Conservation (phyloP, 2,113 vertebrate species). For the Rhinogobius similis region DNA sequence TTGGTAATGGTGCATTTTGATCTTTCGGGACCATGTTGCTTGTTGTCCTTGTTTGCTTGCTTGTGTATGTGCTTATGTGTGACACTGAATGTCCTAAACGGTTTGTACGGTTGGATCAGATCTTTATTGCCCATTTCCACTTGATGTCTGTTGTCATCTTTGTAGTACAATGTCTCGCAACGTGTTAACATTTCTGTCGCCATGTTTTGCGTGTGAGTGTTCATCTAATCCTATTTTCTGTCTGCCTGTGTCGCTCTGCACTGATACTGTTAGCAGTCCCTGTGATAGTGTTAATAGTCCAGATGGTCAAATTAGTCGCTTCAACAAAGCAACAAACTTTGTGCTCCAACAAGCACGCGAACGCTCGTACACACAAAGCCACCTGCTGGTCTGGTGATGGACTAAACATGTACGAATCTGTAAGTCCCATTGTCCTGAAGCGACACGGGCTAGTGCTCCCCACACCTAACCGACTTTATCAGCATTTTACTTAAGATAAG, state of each 20-base stretch:
- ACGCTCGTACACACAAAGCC: slow-evolving; percentile 32
- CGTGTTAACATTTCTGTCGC: slow-evolving; percentile 5
- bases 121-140: slow-evolving; percentile 50
- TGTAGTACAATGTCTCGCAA: neutral
- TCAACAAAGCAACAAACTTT: slow-evolving; percentile 79
- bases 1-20: slow-evolving; percentile 3
- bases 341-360: slow-evolving; percentile 49
- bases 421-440: slow-evolving; percentile 34
- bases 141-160: slow-evolving; percentile 19
- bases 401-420: slow-evolving; percentile 58
- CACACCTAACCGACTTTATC: slow-evolving; percentile 24
- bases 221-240: slow-evolving; percentile 8
- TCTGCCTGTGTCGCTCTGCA: slow-evolving; percentile 19
- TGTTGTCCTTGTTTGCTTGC: slow-evolving; percentile 30
- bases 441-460: slow-evolving; percentile 19
- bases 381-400: slow-evolving; percentile 66
- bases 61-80: slow-evolving; percentile 20
- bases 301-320: slow-evolving; percentile 78
- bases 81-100: slow-evolving; percentile 41
- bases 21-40: slow-evolving; percentile 6
- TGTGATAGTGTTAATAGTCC: slow-evolving; percentile 67
- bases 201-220: slow-evolving; percentile 17
- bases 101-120: slow-evolving; percentile 42
- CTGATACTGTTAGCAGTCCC: slow-evolving; percentile 67
- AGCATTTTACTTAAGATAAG: slow-evolving; percentile 8